A percentile compares a stretch with the other conserved stretches of the same genome.
Conservation (phyloP, 53 echinoderm and acorn worm species). For the Echinometra lucunter region DNA sequence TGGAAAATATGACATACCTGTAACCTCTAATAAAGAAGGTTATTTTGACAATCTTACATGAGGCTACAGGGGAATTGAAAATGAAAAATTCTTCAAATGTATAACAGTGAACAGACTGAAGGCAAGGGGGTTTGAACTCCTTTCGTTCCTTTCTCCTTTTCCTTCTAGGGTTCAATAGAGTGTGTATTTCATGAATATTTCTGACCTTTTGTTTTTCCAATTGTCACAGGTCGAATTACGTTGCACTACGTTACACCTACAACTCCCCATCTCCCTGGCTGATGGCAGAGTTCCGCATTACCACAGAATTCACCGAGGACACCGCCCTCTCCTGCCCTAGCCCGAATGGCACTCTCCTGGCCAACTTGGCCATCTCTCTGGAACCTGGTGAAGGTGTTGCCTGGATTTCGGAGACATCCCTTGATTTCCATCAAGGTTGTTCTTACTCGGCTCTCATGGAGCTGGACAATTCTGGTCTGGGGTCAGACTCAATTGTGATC, state of each 20-base stretch:
- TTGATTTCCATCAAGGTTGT: constrained; percentile 40
- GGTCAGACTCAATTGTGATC: constrained; percentile 69
- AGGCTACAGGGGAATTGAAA: not conserved
- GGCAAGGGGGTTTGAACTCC: not conserved
- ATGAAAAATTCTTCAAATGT: not conserved
- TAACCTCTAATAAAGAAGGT: too few species aligned
- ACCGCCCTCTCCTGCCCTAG: constrained; percentile 60
- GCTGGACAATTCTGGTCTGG: constrained; percentile 52
- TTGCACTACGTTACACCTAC: constrained; percentile 79
- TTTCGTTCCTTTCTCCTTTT: too few species aligned
- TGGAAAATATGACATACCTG: too few species aligned
- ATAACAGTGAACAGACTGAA: not conserved
- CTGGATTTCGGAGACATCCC: not conserved
- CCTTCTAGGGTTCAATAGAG: too few species aligned
- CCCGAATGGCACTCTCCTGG: constrained; percentile 36
- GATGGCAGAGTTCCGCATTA: constrained; percentile 63
- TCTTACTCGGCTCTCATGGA: constrained; percentile 40
- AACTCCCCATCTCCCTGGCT: constrained; percentile 67
- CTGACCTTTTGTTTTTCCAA: not conserved
- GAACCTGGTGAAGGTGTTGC: constrained; percentile 65
- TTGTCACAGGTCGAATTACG: constrained; percentile 68
- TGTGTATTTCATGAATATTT: not conserved
- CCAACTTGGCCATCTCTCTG: constrained; percentile 47
- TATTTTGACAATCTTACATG: too few species aligned
- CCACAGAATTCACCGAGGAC: constrained; percentile 26